A percentile compares a stretch with the other conserved stretches of the same genome.
Conservation (phyloP, 2,888 invertebrate species). For the Gnatocerus cornutus region DNA sequence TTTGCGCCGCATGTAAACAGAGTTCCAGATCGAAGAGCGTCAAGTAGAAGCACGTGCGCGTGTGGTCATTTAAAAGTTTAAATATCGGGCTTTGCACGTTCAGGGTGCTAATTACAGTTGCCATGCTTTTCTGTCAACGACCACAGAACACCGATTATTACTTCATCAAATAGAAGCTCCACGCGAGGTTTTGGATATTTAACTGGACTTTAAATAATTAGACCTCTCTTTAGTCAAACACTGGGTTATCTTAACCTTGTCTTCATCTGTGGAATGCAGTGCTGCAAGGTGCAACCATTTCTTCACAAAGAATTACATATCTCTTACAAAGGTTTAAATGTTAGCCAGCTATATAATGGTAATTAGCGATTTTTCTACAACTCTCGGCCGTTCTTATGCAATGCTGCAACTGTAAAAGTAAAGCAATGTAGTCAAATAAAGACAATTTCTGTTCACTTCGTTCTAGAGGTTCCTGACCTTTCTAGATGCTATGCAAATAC, state of each 20-base stretch:
- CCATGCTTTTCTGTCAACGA: slow-evolving; percentile 62
- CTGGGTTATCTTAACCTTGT: slow-evolving; percentile 31
- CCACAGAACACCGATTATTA: slow-evolving; percentile 62
- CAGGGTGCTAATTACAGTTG: slow-evolving; percentile 66
- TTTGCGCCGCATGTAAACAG: neutral
- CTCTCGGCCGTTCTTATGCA: too few species aligned
- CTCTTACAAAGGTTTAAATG: too few species aligned
- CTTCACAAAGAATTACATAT: slow-evolving; percentile 4
- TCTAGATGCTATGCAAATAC: too few species aligned
- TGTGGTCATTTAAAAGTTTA: slow-evolving; percentile 63
- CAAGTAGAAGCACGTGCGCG: slow-evolving; percentile 54
- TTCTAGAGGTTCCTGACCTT: too few species aligned
- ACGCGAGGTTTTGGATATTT: slow-evolving; percentile 53
- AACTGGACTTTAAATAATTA: slow-evolving; percentile 59
- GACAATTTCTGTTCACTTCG: too few species aligned
- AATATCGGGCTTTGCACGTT: slow-evolving; percentile 62
- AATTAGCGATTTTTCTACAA: too few species aligned
- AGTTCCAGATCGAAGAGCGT: slow-evolving; percentile 15
- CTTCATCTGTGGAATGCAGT: slow-evolving; percentile 46
- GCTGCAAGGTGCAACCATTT: slow-evolving; percentile 11
- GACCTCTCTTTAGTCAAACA: slow-evolving; percentile 42
- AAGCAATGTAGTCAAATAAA: too few species aligned
- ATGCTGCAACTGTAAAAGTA: too few species aligned
- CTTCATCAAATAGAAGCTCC: slow-evolving; percentile 60
- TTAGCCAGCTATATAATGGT: too few species aligned